Evolutionary conservation across 2,113 vertebrate genomes (phyloP), one percentile per base, ranked within the genome.

Genomic region (Xerus inauris): DNA sequence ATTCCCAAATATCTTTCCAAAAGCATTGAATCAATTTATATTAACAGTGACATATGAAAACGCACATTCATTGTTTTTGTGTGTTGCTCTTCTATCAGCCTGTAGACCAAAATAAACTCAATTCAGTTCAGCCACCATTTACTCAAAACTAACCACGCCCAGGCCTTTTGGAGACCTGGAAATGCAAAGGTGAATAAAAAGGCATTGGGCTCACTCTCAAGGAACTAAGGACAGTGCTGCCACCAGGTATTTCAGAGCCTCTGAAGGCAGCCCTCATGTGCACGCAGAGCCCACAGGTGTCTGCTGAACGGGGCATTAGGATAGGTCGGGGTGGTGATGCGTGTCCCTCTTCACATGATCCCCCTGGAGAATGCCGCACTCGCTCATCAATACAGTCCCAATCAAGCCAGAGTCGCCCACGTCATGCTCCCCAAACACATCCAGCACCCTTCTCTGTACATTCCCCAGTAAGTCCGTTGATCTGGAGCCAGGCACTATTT

Each of bases 1-100:
- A 67, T 47, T 95, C 65, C 59, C 62, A 88, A 95, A 67, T 85
- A 77, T 79, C 65, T 82, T 87, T 92, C 69, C 40, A 77, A 92
- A 87, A 57, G 10, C 35, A 57, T 38, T 88, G 30, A 96, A 87
- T 40, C n/a, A 84, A 76, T 92, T 84, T 83, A 73, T 2, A 72
- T 24, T 67, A 96, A 77, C 8, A 80, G 65, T 3, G 91, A 38
- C 72, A 71, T 45, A 35, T 51, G 12, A 82, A 77, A 86, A 81
- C n/a, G 67, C 28, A 81, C 86, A 24, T 85, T 13, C 28, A 62
- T 59, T 67, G 12, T 86, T 94, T 26, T 65, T 38, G 30, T 81
- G 42, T 71, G 84, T 4, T 8, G 75, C 84, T 64, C 72, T 95
- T 87, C 57, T 47, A 26, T 40, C 89, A 83, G 13, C 38, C n/a